Base-by-base conservation (phyloP, 2,888 invertebrate genomes). In the Dexiosoma caninum region DNA sequence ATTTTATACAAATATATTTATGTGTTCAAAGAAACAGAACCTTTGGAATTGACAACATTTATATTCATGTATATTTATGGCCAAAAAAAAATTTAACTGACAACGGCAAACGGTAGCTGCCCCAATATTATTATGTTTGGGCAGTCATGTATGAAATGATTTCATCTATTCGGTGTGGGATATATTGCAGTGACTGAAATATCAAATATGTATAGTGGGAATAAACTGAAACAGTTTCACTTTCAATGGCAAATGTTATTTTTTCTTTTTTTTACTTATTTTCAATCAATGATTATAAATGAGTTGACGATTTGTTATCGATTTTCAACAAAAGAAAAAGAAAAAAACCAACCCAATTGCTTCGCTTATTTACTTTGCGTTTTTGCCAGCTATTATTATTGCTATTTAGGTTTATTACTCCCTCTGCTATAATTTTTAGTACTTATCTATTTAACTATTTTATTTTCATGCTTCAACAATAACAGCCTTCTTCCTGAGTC, bases 391-490 rank as follows among this genome's bases (percentile, higher is more conserved):
- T 16, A 66, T 55, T 60, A 40, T 46, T 69, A 60, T 55, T 53
- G 46, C 70, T 62, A 71, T 66, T 84, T 85, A 84, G 85, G 86
- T 87, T 86, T 85, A 87, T 86, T 86, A 86, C 86, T 86, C 87
- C 87, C 86, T 83, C 85, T 83, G 83, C 85, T 81, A 85, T 84
- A 84, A 84, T 86, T 87, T 84, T 85, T 85, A 85, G 84, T 85
- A 86, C 86, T 87, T 86, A 85, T 86, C 84, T 87, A 84, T 86
- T 86, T 85, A 87, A 86, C 85, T 83, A 85, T 86, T 86, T 86
- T 84, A 83, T 87, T 86, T 86, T 86, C 84, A 84, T 72, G 72
- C 76, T 72, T 67, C 71, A 72, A 40, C 51, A 77, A 72, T 42
- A 77, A 44, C 55, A 62, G 53, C 40, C 71, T 60, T 67, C 40